These are phyloP conservation scores for Acanthornis magna DNA, from an alignment of 2,797 vertebrate genomes.

Conservation along the genomic window DNA sequence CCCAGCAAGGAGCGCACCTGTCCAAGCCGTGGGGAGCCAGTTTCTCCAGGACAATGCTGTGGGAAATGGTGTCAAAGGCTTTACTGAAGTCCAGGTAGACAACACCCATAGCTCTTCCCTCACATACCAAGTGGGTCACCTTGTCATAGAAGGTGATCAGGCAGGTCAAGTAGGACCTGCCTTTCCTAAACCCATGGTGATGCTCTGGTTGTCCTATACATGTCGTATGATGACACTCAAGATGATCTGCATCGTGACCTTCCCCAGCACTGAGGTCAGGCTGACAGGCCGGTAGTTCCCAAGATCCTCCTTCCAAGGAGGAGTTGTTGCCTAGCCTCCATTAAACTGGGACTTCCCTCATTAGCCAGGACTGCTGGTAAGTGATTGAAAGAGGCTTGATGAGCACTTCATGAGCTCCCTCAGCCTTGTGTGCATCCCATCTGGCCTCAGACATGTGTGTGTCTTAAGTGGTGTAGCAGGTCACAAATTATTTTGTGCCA, in stretches of 20 bases:
- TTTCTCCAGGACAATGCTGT: background rate
- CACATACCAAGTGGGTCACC: too few species aligned
- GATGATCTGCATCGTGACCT: background rate
- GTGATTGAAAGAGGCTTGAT: background rate
- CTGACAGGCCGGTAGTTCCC: background rate
- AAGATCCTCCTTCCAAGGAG: background rate
- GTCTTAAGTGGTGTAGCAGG: background rate
- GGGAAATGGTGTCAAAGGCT: background rate
- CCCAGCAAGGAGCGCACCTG: accelerated
- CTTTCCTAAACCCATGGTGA: background rate
- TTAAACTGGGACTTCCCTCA: background rate
- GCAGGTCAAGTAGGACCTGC: background rate
- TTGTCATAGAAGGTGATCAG: background rate
- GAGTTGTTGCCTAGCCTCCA: background rate
- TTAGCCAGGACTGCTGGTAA: background rate
- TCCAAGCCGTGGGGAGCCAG: background rate
- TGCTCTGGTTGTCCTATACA: background rate
- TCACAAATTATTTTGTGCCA: background rate
- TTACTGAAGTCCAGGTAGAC: background rate
- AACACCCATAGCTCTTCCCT: too few species aligned
- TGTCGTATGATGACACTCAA: background rate
- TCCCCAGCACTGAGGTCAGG: background rate
- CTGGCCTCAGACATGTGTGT: accelerated
- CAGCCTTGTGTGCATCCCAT: background rate
- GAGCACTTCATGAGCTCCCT: accelerated